Base-by-base conservation (phyloP, 2,113 vertebrate genomes). In the Nannospalax galili region DNA sequence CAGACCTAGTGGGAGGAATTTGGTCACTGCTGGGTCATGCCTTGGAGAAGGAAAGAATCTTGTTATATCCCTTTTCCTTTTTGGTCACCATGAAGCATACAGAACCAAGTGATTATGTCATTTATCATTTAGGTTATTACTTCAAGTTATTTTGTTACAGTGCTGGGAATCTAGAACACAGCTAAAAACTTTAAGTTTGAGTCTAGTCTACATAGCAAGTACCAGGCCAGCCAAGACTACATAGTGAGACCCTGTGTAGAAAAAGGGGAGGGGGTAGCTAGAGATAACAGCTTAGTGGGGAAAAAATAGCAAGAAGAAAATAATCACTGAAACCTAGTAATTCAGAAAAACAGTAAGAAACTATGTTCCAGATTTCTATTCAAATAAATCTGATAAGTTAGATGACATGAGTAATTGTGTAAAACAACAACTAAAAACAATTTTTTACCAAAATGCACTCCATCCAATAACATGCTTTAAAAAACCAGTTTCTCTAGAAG, bases 371-470 rank as follows among this genome's bases (percentile, higher is more conserved):
- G 35, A 91, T 32, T 74, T 88, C 48, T 78, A 64, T 87, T 42
- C 52, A 96, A 93, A 92, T 72, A 95, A 84, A 81, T 56, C 32
- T 89, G 30, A 72, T 88, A 92, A 77, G 35, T 86, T 56, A 45
- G 5, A 94, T 62, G 69, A 93, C 88, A 88, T 17, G 5, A 35
- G n/a, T 69, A 87, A 52, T 92, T 93, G 75, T 19, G 40, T 40
- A 81, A 52, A n/a, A n/a, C n/a, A 81, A 37, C 58, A 78, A 67
- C 7, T 87, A 69, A 94, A 94, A 74, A 45, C 2, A 16, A 5
- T 22, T 52, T 75, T n/a, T 88, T 84, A 64, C 17, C 62, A 86
- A 92, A 93, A 93, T 56, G 45, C 40, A 62, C 1, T n/a, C 40
- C 30, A 67, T 72, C 78, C 88, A 32, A 65, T 19, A 89, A 62